Percentiles rank a stretch among this genome's conserved stretches.
Evolutionary conservation across 2,888 invertebrate genomes (phyloP).

Genomic region (Hyles lineata): DNA sequence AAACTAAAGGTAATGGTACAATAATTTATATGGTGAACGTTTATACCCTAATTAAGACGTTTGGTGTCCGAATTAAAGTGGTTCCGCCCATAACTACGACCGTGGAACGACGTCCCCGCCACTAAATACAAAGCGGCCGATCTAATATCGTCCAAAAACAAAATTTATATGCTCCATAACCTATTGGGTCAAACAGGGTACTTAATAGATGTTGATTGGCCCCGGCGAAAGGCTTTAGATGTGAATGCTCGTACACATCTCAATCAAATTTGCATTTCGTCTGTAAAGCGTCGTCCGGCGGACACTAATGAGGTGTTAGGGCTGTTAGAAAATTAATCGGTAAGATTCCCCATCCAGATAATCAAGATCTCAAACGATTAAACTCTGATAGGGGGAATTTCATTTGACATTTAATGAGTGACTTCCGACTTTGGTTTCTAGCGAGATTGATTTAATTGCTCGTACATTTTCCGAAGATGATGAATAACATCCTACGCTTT

Average conservation of each 20-base stretch:
- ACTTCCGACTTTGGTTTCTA: conserved; percentile 63
- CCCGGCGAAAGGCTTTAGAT: conserved; percentile 58
- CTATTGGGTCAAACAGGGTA: conserved; percentile 62
- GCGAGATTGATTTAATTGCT: conserved; percentile 53
- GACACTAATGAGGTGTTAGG: conserved; percentile 81
- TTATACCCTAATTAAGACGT: conserved; percentile 77
- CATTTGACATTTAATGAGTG: conserved; percentile 65
- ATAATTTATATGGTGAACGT: conserved; percentile 58
- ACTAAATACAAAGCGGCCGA: conserved; percentile 65
- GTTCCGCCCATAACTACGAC: conserved; percentile 59
- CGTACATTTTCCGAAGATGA: conserved; percentile 50
- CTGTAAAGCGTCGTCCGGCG: conserved; percentile 66
- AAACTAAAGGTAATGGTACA: conserved; percentile 53
- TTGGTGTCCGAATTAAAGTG: conserved; percentile 63
- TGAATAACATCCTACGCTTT: conserved; percentile 52
- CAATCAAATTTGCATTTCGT: conserved; percentile 78
- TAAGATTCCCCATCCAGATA: conserved; percentile 69
- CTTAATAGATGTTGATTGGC: conserved; percentile 71
- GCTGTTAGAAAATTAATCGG: conserved; percentile 80
- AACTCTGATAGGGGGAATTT: conserved; percentile 54
- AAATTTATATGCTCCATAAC: conserved; percentile 69
- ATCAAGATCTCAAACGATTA: conserved; percentile 68
- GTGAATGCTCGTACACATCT: conserved; percentile 71
- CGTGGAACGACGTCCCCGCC: conserved; percentile 62
- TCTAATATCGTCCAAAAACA: conserved; percentile 60